Evolutionary conservation across 2,113 vertebrate genomes (phyloP), one percentile per base, ranked within the genome.

Genomic region (Pyrgilauda ruficollis): DNA sequence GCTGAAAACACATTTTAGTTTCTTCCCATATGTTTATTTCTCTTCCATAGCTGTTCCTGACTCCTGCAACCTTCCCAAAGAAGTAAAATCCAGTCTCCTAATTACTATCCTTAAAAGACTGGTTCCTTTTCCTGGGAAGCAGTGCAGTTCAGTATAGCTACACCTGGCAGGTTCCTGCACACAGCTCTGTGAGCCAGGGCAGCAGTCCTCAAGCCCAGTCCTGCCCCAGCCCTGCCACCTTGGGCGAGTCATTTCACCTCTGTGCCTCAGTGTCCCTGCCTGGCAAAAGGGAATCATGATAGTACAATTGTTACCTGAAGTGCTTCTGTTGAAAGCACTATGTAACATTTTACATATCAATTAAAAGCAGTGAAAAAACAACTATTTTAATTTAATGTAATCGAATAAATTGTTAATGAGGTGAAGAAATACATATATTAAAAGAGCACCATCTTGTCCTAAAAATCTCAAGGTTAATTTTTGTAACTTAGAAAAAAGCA

Each of bases 401-500:
- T 72, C 5, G 11, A 67, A 90, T 50, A 55, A 49, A 66, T 61
- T 77, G 31, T 53, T 89, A 63, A 68, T 78, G 88, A 92, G 35
- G 30, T 62, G 49, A 96, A 93, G n/a, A 77, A 89, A 69, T n/a
- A 46, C 18, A 5, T 94, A 79, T 47, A 80, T 92, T 56, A 92
- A 83, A 69, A 95, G 56, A 87, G 47, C 53, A 86, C 49, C 70
- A 43, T 86, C 66, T 92, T 63, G 31, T 84, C n/a, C 76, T 90
- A 79, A 74, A 93, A 86, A 73, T 31, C 43, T 81, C 82, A 11
- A 33, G 52, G 72, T 89, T 94, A 47, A 64, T 93, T 98, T 97
- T 97, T 95, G 41, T 96, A 97, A 49, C 37, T 55, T 75, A 41
- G 5, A 93, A 75, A 95, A 96, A 93, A 67, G 86, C 52, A 92